Percentiles rank a stretch among this genome's conserved stretches.
Conservation (phyloP, 1,140 invertebrate genomes). For the Caenorhabditis briggsae region DNA sequence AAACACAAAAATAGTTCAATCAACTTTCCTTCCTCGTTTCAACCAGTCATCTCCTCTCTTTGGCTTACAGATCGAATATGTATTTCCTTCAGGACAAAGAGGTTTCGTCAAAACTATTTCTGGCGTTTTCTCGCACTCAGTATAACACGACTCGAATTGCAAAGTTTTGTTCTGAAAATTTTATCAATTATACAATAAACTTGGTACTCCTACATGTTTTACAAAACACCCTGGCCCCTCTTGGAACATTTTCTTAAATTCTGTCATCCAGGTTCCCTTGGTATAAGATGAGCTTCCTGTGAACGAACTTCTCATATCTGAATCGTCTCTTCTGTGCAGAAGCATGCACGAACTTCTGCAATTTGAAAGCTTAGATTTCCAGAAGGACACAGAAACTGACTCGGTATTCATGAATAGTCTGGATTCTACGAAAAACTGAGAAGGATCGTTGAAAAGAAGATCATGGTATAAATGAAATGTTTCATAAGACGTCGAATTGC, state of each 20-base stretch:
- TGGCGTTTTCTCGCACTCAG: conserved; percentile 6
- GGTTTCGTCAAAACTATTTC: not conserved
- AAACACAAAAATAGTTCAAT: not conserved
- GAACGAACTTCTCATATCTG: not conserved
- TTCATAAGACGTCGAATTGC: not conserved
- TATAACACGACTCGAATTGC: not conserved
- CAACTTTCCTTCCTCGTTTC: conserved; percentile 31
- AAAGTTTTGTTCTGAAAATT: conserved; percentile 29
- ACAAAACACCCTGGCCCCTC: conserved; percentile 27
- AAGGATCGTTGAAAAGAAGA: conserved; percentile 21
- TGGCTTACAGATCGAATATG: conserved; percentile 25
- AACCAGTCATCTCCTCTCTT: conserved; percentile 28
- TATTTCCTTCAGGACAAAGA: not conserved
- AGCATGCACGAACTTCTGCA: conserved; percentile 34
- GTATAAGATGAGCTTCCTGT: not conserved
- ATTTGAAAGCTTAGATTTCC: not conserved
- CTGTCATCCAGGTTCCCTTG: not conserved
- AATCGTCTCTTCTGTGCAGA: not conserved
- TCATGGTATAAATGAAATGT: not conserved
- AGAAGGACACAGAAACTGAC: not conserved
- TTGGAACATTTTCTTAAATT: conserved; percentile 34
- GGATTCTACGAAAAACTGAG: not conserved
- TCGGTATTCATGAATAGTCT: conserved; percentile 23
- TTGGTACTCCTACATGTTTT: not conserved
- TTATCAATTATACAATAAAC: not conserved